Base-by-base conservation (phyloP, 2,888 invertebrate species). In the Nezara viridula region DNA sequence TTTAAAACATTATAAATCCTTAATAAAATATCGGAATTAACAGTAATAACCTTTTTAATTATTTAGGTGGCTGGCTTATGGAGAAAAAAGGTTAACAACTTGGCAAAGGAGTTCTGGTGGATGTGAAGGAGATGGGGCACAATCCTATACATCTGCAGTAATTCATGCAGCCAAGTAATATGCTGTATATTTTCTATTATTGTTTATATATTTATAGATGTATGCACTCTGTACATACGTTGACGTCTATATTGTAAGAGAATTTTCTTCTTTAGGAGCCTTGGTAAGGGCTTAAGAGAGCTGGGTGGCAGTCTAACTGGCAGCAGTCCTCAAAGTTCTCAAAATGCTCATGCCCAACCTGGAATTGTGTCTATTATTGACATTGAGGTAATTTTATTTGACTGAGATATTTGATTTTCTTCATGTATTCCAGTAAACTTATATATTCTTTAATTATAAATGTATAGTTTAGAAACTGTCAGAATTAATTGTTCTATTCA, bases 61-160 rank as follows among this genome's bases (percentile, higher is more conserved):
- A 86, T 85, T 27, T 55, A 92, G 94, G 86, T 95, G 95, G 94
- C 91, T 95, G 91, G 94, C 94, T 16, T 94, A 93, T 92, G 97
- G 98, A 89, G 98, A 98, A 92, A 96, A 96, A 92, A 97, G 96
- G 93, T 93, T 98, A 86, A 94, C 96, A 90, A 95, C 96, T 86
- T 94, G 96, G 0, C 96, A 96, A 92, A 94, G 96, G 89, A 97
- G 97, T 92, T 96, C 96, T 90, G 97, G 97, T 2, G 97, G 97
- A 3, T 96, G 96, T 93, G 96, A 92, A 94, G 94, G 95, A 47
- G 97, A 97, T 92, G 97, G 97, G 24, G 96, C 96, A 24, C 96
- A 97, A 92, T 97, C 97, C 92, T 97, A 97, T 92, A 98, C 98
- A 85, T 98, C 98, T 1, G 97, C 98, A 0, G 97, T 98, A 88